Base-by-base conservation (phyloP, 2,888 invertebrate species). In the Pheosia tremula region DNA sequence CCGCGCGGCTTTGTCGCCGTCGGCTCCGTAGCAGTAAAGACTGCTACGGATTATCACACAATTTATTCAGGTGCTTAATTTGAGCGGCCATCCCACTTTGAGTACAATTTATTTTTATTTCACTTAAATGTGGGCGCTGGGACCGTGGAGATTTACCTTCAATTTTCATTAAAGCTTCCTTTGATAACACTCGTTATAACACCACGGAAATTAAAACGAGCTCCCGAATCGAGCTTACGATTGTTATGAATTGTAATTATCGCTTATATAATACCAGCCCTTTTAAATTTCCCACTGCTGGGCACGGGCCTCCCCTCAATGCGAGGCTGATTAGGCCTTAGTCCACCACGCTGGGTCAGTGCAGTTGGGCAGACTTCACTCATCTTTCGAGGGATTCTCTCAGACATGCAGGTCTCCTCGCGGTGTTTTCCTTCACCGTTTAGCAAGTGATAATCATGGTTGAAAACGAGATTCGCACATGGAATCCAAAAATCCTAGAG, bases 11-110 rank as follows among this genome's bases (percentile, higher is more conserved):
- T 79, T 85, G 82, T 81, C 82, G 88, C 85, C 84, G 73, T 77
- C 79, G 86, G 84, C 88, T 83, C 82, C 79, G 86, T 87, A 89
- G 85, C 90, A 91, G 90, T 91, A 88, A 90, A 90, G 88, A 91
- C 90, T 88, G 85, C 87, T 87, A 78, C 79, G 92, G 93, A 93
- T 93, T 93, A 93, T 91, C 92, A 87, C 90, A 89, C 90, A 93
- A 93, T 93, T 93, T 93, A 93, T 93, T 91, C 93, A 92, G 93
- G 91, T 92, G 93, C 92, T 93, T 93, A 90, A 92, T 93, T 93
- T 91, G 89, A 90, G 90, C 86, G 88, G 85, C 90, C 83, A 89
- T 88, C 87, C 87, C 88, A 88, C 89, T 91, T 89, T 85, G 86
- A 82, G 87, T 78, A 83, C 85, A 89, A 91, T 91, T 92, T 91